Conservation (phyloP, 2,797 vertebrate species). For the Tapera naevia region DNA sequence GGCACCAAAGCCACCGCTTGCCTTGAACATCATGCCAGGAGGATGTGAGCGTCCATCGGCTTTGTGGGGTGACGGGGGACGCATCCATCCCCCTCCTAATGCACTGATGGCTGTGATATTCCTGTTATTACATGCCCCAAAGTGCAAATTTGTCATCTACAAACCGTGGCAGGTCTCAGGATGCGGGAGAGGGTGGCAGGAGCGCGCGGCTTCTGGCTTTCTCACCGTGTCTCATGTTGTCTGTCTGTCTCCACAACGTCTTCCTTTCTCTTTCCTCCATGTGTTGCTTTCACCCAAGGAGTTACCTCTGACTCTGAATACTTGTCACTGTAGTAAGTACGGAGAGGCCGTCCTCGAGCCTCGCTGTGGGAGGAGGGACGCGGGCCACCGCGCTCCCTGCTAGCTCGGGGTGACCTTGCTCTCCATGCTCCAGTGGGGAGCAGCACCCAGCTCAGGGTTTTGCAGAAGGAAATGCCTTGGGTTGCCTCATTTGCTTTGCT, state of each 20-base stretch:
- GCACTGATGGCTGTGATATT: rapidly evolving
- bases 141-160: too few species aligned
- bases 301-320: slow-evolving; percentile 85
- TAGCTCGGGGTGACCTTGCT: not conserved
- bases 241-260: slow-evolving; percentile 76
- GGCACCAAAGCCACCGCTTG: rapidly evolving
- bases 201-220: slow-evolving; percentile 22
- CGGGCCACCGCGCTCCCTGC: not conserved
- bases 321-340: slow-evolving; percentile 92
- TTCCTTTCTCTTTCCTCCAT: slow-evolving; percentile 81
- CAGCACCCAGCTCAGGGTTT: not conserved
- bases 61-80: not conserved
- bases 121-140: rapidly evolving
- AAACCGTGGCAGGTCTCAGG: rapidly evolving
- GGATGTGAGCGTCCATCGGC: not conserved
- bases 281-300: slow-evolving; percentile 84
- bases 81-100: not conserved
- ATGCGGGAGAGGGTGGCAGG: not conserved
- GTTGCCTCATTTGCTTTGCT: not conserved
- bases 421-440: not conserved
- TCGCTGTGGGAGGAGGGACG: slow-evolving; percentile 29
- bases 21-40: not conserved
- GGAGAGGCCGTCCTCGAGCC: slow-evolving; percentile 68
- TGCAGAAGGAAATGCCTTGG: not conserved
- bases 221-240: slow-evolving; percentile 63